These are phyloP conservation scores for Carcinoscorpius rotundicauda DNA, from an alignment of 1,140 invertebrate species.

Conservation along the genomic window DNA sequence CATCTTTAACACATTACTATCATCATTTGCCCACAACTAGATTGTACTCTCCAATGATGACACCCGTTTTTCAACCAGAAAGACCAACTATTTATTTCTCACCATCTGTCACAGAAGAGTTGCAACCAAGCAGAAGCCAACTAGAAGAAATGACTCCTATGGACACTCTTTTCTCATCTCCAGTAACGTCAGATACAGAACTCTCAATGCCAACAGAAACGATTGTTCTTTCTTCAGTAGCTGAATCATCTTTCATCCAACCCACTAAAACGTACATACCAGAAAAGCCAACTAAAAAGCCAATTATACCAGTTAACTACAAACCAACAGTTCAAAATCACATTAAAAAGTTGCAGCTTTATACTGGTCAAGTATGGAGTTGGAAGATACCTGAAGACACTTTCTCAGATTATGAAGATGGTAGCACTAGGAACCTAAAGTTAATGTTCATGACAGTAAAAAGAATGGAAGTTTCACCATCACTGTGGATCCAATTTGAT, in stretches of 20 bases:
- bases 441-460: conserved; percentile 48
- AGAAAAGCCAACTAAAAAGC: too few relatives aligned
- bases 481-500: conserved; percentile 73
- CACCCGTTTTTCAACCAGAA: conserved; percentile 21
- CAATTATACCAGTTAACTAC: conserved; percentile 25
- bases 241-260: too few relatives aligned
- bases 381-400: conserved; percentile 59
- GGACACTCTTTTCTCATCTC: too few relatives aligned
- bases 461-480: conserved; percentile 47
- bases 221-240: too few relatives aligned
- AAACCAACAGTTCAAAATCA: conserved; percentile 56
- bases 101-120: conserved; percentile 8
- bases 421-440: conserved; percentile 57
- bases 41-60: too few relatives aligned
- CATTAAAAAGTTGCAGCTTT: conserved; percentile 56
- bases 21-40: conserved; percentile 1
- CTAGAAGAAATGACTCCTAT: conserved; percentile 23
- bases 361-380: conserved; percentile 61
- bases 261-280: too few relatives aligned
- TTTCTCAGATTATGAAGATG: conserved; percentile 73
- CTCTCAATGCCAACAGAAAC: too few relatives aligned
- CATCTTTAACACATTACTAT: conserved; percentile 1
- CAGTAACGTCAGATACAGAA: too few relatives aligned
- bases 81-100: conserved; percentile 18
- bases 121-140: conserved; percentile 20